Conservation (phyloP, 2,888 invertebrate genomes). For the Brachyptera risi region DNA sequence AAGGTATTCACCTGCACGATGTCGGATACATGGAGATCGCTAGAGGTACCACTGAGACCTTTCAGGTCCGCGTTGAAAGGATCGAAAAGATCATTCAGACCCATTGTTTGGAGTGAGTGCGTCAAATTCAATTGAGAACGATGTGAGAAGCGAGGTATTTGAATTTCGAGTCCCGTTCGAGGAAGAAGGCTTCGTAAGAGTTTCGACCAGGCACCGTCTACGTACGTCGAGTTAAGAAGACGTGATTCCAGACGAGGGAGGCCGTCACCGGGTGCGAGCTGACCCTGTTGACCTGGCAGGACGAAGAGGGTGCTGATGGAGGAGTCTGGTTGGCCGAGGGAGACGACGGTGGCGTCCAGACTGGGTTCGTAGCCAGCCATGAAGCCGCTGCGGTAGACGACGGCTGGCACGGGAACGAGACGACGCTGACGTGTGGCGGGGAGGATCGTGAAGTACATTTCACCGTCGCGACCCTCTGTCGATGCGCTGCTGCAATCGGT, state of each 20-base stretch:
- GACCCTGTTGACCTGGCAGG: slow-evolving; percentile 82
- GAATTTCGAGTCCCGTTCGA: slow-evolving; percentile 72
- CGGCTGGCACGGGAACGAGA: slow-evolving; percentile 78
- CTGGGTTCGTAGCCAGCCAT: slow-evolving; percentile 81
- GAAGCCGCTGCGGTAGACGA: slow-evolving; percentile 70
- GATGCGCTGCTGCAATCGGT: slow-evolving; percentile 74
- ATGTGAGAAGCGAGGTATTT: slow-evolving; percentile 74
- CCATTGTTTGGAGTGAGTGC: slow-evolving; percentile 72
- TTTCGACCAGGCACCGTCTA: slow-evolving; percentile 63
- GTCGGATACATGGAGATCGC: slow-evolving; percentile 78
- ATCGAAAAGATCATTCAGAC: slow-evolving; percentile 73
- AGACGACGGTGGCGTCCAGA: slow-evolving; percentile 77
- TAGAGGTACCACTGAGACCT: slow-evolving; percentile 74
- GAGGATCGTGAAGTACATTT: slow-evolving; percentile 80
- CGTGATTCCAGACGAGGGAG: slow-evolving; percentile 68
- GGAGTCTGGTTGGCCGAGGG: slow-evolving; percentile 66
- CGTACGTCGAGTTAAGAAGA: slow-evolving; percentile 61
- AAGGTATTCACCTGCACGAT: slow-evolving; percentile 77
- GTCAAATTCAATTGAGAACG: slow-evolving; percentile 79
- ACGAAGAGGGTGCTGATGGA: slow-evolving; percentile 74
- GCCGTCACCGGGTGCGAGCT: slow-evolving; percentile 73
- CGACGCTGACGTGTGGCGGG: slow-evolving; percentile 75
- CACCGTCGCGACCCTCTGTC: slow-evolving; percentile 73
- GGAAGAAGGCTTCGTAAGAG: slow-evolving; percentile 69
- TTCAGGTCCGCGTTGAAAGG: slow-evolving; percentile 73